Evolutionary conservation across 2,888 invertebrate species (phyloP).

Genomic region (Agelastica alni): DNA sequence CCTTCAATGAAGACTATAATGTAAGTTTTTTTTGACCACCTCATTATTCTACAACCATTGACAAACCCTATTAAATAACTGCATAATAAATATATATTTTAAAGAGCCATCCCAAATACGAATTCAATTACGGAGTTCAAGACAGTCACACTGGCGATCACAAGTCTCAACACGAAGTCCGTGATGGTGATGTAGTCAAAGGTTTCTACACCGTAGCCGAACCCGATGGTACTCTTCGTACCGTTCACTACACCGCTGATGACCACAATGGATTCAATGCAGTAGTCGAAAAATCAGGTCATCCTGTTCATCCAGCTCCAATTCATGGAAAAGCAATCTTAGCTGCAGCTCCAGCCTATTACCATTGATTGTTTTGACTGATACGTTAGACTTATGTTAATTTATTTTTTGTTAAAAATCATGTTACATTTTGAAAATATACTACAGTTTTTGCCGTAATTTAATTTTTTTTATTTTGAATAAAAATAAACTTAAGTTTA

Average conservation of each 20-base stretch:
- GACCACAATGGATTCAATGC: slow-evolving; percentile 60
- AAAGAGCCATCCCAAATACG: slow-evolving; percentile 64
- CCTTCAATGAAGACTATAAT: slow-evolving; percentile 63
- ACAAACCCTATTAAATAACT: slow-evolving; percentile 61
- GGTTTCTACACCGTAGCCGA: slow-evolving; percentile 59
- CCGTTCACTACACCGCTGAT: slow-evolving; percentile 63
- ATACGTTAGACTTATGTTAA: too few relatives aligned
- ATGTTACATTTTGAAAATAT: too few relatives aligned
- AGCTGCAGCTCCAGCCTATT: slow-evolving; percentile 26
- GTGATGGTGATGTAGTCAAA: slow-evolving; percentile 62
- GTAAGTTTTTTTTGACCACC: too few relatives aligned
- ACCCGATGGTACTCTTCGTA: slow-evolving; percentile 61
- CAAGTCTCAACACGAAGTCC: slow-evolving; percentile 57
- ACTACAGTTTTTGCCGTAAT: too few relatives aligned
- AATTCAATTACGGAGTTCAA: slow-evolving; percentile 62
- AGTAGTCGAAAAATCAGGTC: slow-evolving; percentile 55
- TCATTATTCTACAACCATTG: too few relatives aligned
- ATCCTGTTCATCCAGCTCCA: slow-evolving; percentile 59
- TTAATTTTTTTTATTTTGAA: too few relatives aligned
- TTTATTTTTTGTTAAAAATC: too few relatives aligned
- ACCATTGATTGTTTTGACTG: too few relatives aligned
- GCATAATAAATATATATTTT: too few relatives aligned
- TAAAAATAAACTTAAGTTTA: too few relatives aligned
- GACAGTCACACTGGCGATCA: slow-evolving; percentile 64
- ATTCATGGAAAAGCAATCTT: slow-evolving; percentile 23